These are phyloP conservation scores for Mobula hypostoma DNA, from an alignment of 2,113 vertebrate genomes.

Conservation along the genomic window DNA sequence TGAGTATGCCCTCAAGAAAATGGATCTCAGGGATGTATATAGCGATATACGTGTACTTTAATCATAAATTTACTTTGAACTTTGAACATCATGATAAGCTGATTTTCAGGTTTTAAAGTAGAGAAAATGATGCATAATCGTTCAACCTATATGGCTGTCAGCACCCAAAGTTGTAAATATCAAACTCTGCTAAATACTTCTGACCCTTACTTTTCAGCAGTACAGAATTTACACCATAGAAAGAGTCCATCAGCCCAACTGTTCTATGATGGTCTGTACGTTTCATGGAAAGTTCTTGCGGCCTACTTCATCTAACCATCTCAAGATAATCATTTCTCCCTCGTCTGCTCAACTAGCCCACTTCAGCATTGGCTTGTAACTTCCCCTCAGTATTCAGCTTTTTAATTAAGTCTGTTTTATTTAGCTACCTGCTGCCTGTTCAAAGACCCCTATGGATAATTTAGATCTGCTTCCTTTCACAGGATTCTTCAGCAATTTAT, in stretches of 20 bases:
- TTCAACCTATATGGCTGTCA: too few species aligned
- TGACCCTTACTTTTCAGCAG: too few species aligned
- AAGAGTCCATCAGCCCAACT: neutral
- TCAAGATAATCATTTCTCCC: neutral
- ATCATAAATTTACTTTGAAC: too few species aligned
- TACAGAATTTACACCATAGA: neutral
- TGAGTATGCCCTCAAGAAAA: too few species aligned
- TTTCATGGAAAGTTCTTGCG: neutral
- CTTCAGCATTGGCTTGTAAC: neutral
- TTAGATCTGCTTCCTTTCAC: neutral
- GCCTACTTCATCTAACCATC: neutral
- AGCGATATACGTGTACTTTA: too few species aligned
- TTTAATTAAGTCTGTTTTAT: neutral
- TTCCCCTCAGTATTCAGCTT: neutral
- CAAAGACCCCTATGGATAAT: neutral
- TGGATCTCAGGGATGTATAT: too few species aligned
- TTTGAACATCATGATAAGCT: neutral
- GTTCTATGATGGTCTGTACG: neutral
- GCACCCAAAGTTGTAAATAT: neutral
- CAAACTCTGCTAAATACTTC: neutral
- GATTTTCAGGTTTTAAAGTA: neutral
- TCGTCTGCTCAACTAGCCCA: neutral
- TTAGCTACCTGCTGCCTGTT: neutral
- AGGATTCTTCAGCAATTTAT: neutral
- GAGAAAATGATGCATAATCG: neutral